phyloP scores from a whole-genome alignment of 2,797 vertebrate genomes.

The Tapirus indicus region DNA sequence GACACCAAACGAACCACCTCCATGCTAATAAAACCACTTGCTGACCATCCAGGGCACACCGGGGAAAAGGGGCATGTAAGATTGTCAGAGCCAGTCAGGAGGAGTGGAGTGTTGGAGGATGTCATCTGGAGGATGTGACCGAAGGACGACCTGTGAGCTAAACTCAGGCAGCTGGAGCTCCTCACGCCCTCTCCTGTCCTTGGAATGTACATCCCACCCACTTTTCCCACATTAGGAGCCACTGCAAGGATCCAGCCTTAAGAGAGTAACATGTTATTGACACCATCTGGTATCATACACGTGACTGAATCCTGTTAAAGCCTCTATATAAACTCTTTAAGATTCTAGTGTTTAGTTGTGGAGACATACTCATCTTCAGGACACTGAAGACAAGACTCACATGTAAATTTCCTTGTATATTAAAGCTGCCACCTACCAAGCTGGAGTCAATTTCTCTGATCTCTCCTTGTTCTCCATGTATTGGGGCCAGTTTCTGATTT shows the following conservation, averaged over 20 bases:
- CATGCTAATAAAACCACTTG: not conserved
- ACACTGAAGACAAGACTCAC: not conserved
- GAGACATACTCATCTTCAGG: not conserved
- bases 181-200: not conserved
- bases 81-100: not conserved
- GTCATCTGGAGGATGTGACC: not conserved
- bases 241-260: not conserved
- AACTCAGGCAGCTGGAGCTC: not conserved
- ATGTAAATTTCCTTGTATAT: not conserved
- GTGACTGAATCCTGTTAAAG: not conserved
- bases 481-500: not conserved
- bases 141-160: not conserved
- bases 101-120: not conserved
- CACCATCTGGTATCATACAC: not conserved
- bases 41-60: not conserved
- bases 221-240: not conserved
- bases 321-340: not conserved
- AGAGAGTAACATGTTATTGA: not conserved
- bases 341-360: not conserved
- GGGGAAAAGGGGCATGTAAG: not conserved
- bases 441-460: not conserved
- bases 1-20: not conserved
- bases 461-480: not conserved
- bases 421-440: not conserved
- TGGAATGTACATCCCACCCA: not conserved